Evolutionary conservation across 2,888 invertebrate genomes (phyloP), one percentile per base, ranked within the genome.

Genomic region (Exephanes ischioxanthus): DNA sequence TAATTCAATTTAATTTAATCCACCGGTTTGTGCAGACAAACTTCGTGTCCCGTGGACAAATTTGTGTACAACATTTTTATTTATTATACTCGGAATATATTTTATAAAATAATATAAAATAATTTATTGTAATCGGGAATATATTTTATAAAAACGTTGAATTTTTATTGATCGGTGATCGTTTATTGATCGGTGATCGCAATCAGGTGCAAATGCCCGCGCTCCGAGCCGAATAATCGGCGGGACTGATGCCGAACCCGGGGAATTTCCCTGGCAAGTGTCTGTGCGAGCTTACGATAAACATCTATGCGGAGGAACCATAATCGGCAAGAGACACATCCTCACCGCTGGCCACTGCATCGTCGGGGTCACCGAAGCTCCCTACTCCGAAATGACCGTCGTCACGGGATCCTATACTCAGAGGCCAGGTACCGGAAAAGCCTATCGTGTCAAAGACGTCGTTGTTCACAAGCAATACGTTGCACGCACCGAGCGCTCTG

Each of bases 301-400:
- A 0, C 79, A 79, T 63, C 2, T 79, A 2, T 92, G 92, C 78
- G 92, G 92, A 7, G 90, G 91, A 51, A 79, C 89, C 2, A 87
- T 92, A 37, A 88, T 92, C 61, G 75, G 63, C 19, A 84, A 83
- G 2, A 67, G 61, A 16, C 89, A 89, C 77, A 80, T 92, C 16
- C 53, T 92, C 22, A 91, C 92, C 14, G 91, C 92, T 73, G 92
- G 90, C 5, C 91, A 91, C 66, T 92, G 92, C 48, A 70, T 90
- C 5, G 6, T 55, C 41, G 79, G 68, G 2, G 5, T 79, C 16
- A 48, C 84, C 3, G 16, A 53, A 9, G 3, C 70, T 9, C 84
- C 81, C 14, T 78, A 79, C 19, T 73, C 58, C 11, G 84, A 85
- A 68, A 68, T 87, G 48, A 83, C 85, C 1, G 76, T 87, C 30